Evolutionary conservation across 2,113 vertebrate species (phyloP), one percentile per base, ranked within the genome.

Genomic region (Eulacestoma nigropectus): DNA sequence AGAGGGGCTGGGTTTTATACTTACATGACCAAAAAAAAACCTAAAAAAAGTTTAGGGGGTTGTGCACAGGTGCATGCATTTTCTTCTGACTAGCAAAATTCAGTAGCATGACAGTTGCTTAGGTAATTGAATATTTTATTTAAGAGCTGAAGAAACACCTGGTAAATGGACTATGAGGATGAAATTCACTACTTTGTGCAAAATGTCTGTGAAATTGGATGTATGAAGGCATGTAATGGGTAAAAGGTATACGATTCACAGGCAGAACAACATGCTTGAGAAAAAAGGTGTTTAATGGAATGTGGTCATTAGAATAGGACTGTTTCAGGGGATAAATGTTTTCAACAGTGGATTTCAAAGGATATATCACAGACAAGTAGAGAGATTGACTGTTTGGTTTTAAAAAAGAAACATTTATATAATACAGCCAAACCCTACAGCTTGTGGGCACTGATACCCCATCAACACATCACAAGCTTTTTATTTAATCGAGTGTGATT

Each of bases 401-500:
- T 69, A 4, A 87, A 93, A 89, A 89, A 87, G 41, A 82, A 53
- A 44, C 9, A 67, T 96, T 93, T 92, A 37, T 85, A 30, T 91
- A 91, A 88, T 50, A 46, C 5, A 87, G 53, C 37, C 13, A 95
- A 81, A 92, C 8, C 60, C 17, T 69, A 79, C 53, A 90, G 84
- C 39, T 76, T 93, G 76, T 84, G 42, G 78, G 20, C 67, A 87
- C 44, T 83, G n/a, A 94, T 95, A 92, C 70, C 39, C 55, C 87
- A 60, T 70, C 64, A 91, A 77, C 94, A 69, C 69, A 96, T 95
- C 77, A 72, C 76, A 79, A 95, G 93, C 47, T 74, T 90, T 95
- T 91, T 90, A 87, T 93, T 89, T 82, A 96, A 94, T 85, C 93
- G 81, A 67, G 29, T 84, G 87, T 94, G 86, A 74, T 94, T 90